Conservation (phyloP, 2,888 invertebrate species). For the Saturnia pavonia region DNA sequence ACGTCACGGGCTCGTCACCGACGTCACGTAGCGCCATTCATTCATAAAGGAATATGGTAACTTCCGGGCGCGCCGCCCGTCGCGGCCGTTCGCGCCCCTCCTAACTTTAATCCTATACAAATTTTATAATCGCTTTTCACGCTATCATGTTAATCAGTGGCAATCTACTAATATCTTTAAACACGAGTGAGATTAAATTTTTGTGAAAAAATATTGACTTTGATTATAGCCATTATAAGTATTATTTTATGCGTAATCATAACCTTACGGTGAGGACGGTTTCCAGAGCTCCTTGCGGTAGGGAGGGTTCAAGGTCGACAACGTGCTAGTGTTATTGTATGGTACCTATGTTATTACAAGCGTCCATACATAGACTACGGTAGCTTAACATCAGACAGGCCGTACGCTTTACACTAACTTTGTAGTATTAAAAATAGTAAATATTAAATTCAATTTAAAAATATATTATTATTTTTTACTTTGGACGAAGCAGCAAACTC, state of each 20-base stretch:
- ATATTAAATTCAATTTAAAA: background rate
- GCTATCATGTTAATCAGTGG: background rate
- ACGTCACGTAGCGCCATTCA: slow-evolving; percentile 60
- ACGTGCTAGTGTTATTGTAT: no score
- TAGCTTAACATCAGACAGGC: no score
- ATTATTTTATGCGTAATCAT: no score
- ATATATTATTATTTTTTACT: background rate
- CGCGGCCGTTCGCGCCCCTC: slow-evolving; percentile 18
- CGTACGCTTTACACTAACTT: no score
- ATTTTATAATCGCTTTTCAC: slow-evolving; percentile 17
- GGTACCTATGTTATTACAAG: no score
- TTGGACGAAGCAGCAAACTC: slow-evolving; percentile 23
- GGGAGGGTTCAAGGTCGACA: no score
- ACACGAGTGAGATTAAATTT: background rate
- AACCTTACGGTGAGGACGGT: no score
- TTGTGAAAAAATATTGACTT: background rate
- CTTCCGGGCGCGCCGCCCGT: slow-evolving; percentile 60
- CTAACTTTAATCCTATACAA: slow-evolving; percentile 46
- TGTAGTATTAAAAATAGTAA: no score
- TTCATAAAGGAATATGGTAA: slow-evolving; percentile 65
- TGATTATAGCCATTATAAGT: no score
- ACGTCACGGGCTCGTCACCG: slow-evolving; percentile 52
- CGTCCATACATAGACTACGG: background rate
- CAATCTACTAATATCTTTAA: slow-evolving; percentile 1
- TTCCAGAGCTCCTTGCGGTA: no score